phyloP scores from a whole-genome alignment of 2,888 invertebrate genomes.

The Clostera curtula region DNA sequence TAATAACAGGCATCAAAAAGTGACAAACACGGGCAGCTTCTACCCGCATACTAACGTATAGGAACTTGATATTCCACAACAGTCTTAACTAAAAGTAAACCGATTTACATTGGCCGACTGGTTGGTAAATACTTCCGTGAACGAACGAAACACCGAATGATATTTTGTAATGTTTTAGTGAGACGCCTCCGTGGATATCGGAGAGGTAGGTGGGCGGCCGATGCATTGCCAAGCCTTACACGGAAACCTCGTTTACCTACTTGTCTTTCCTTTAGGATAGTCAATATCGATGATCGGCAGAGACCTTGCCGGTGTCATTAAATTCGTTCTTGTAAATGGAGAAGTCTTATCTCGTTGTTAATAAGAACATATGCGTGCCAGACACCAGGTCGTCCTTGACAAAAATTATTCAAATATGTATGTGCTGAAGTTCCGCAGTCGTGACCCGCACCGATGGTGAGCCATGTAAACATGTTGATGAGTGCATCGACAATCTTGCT shows the following conservation, averaged over 20 bases:
- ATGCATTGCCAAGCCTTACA: conserved; percentile 63
- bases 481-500: conserved; percentile 33
- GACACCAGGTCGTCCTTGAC: conserved; percentile 37
- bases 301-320: conserved; percentile 46
- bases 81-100: conserved; percentile 30
- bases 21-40: conserved; percentile 1
- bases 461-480: conserved; percentile 33
- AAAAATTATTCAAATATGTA: conserved; percentile 44
- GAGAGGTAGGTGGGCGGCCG: conserved; percentile 61
- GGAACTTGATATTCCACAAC: conserved; percentile 19
- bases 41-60: conserved; percentile 3
- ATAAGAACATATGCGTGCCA: conserved; percentile 29
- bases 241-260: conserved; percentile 63
- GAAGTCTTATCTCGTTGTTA: conserved; percentile 42
- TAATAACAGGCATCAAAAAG: background rate
- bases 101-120: conserved; percentile 37
- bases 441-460: conserved; percentile 39
- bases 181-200: conserved; percentile 55
- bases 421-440: conserved; percentile 50
- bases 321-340: conserved; percentile 35
- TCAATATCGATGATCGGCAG: conserved; percentile 48
- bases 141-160: conserved; percentile 54
- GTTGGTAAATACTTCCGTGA: conserved; percentile 60
- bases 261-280: conserved; percentile 61
- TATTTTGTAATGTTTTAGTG: conserved; percentile 55